Evolutionary conservation across 2,797 vertebrate genomes (phyloP), one percentile per base, ranked within the genome.

Genomic region (Apogon talboti): DNA sequence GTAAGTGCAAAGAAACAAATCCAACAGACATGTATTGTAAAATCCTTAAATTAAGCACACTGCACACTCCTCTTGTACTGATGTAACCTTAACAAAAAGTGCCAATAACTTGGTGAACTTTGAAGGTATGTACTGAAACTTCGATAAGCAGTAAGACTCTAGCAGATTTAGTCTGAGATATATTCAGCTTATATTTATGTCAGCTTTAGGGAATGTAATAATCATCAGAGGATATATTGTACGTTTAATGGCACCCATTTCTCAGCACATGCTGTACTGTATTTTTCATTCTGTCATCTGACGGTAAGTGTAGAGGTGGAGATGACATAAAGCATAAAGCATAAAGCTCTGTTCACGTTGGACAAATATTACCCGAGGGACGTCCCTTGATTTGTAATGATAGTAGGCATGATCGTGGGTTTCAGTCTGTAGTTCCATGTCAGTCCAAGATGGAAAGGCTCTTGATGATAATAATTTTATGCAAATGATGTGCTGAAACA

Each of bases 301-400:
- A 33, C 7, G 55, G 30, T 49, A 42, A 60, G 40, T 66, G 33
- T 43, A 64, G 55, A 58, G 14, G 69, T 58, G 0, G 1, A 48
- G 50, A 65, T 65, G 44, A 59, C n/a, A n/a, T n/a, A n/a, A n/a
- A n/a, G n/a, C 18, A 0, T 68, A 28, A 63, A 53, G 50, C 59
- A 14, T 58, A 64, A 67, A 54, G 14, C 70, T 66, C 33, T 47
- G 40, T 69, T 74, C 63, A 64, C 48, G 49, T 55, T 47, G 40
- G 15, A 52, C 61, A 66, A 49, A 71, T 65, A 69, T 63, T 38
- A 78, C 68, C 60, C 21, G 30, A 4, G 47, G 50, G 73, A 79
- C 1, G 7, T 33, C n/a, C 15, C 12, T 42, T 67, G 75, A 76
- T 85, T 84, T 78, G 61, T 66, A 80, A 70, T 83, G 66, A 73